These are phyloP conservation scores for Paragorgia papillata DNA, from an alignment of 92 coral and sea anemone genomes.

Conservation along the genomic window DNA sequence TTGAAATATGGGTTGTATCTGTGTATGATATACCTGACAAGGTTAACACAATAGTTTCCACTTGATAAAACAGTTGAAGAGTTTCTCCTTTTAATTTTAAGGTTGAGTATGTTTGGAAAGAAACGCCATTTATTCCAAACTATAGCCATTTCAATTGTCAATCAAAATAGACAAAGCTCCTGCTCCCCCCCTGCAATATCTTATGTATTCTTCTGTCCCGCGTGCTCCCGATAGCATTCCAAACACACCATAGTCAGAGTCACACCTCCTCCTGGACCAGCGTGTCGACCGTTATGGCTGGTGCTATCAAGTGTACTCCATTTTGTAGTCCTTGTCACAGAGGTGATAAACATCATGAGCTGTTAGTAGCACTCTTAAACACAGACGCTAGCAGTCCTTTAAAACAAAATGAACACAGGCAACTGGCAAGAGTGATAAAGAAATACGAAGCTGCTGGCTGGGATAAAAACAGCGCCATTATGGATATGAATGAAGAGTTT, in stretches of 20 bases:
- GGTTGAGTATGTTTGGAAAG: not conserved
- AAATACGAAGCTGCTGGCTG: conserved; percentile 64
- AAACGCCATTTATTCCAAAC: not conserved
- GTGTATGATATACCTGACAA: conserved; percentile 34
- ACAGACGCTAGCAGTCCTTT: conserved; percentile 41
- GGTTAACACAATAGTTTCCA: conserved; percentile 19
- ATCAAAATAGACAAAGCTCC: too few relatives aligned
- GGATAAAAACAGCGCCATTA: conserved; percentile 67
- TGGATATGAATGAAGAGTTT: conserved; percentile 66
- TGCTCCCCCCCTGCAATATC: not conserved
- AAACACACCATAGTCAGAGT: too few relatives aligned
- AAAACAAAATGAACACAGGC: conserved; percentile 24
- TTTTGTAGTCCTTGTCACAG: conserved; percentile 74
- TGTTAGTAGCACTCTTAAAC: conserved; percentile 63
- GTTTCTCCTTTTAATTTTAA: not conserved
- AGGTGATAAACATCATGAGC: conserved; percentile 70
- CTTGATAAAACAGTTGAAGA: not conserved
- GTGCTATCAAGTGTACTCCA: conserved; percentile 62
- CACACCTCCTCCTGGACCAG: too few relatives aligned
- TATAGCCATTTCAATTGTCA: conserved; percentile 9
- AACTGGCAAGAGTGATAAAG: conserved; percentile 52
- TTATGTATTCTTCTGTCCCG: too few relatives aligned
- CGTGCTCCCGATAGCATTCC: too few relatives aligned
- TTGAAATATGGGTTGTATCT: too few relatives aligned
- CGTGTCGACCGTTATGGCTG: too few relatives aligned